Evolutionary conservation across 2,797 vertebrate genomes (phyloP).

Genomic region (Gymnothorax javanicus): DNA sequence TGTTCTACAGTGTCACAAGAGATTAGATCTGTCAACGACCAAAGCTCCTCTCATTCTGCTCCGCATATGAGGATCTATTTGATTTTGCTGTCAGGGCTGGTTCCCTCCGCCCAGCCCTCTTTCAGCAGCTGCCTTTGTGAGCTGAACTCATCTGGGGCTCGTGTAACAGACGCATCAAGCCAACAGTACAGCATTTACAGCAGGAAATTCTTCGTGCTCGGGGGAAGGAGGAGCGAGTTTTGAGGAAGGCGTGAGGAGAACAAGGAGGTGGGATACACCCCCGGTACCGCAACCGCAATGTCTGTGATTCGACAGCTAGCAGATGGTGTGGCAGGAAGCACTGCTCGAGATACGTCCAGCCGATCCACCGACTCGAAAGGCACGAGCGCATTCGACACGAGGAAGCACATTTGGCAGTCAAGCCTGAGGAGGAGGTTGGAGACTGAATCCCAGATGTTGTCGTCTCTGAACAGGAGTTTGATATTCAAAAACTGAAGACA

Average conservation of each 20-base stretch:
- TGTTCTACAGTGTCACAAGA: slow-evolving; percentile 16
- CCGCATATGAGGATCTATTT: neutral
- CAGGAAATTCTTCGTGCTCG: slow-evolving; percentile 56
- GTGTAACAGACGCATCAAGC: slow-evolving; percentile 40
- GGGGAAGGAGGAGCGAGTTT: slow-evolving; percentile 34
- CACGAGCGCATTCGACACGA: neutral
- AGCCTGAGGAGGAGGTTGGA: neutral
- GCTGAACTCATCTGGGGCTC: slow-evolving; percentile 60
- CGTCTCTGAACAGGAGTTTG: slow-evolving; percentile 17
- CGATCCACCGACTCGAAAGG: slow-evolving; percentile 23
- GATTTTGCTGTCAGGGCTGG: neutral
- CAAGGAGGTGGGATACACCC: neutral
- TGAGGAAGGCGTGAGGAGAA: neutral
- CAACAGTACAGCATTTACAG: slow-evolving; percentile 52
- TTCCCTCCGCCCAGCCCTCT: slow-evolving; percentile 26
- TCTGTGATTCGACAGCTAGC: neutral
- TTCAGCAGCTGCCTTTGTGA: slow-evolving; percentile 47
- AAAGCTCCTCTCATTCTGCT: slow-evolving; percentile 24
- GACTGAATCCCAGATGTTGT: slow-evolving; percentile 31
- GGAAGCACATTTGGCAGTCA: slow-evolving; percentile 25
- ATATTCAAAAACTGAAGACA: slow-evolving; percentile 26
- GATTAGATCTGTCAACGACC: slow-evolving; percentile 3
- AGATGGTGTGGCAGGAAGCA: slow-evolving; percentile 30
- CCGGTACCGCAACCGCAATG: neutral
- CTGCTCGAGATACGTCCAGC: neutral